These are phyloP conservation scores for Stercorarius parasiticus DNA, from an alignment of 2,113 vertebrate species.

Conservation along the genomic window DNA sequence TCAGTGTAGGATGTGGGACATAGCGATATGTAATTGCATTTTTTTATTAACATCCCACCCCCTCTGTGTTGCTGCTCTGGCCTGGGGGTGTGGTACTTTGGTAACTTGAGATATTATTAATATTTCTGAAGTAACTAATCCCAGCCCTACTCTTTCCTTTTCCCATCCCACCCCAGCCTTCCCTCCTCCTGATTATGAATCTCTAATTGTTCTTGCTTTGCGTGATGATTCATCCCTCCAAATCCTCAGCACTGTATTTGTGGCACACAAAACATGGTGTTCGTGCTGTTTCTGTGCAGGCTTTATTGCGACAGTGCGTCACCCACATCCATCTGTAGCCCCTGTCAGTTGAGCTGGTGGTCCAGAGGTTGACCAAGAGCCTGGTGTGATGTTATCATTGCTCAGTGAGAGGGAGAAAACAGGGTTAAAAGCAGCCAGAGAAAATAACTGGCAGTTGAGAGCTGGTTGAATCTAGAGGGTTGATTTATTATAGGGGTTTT, in stretches of 20 bases:
- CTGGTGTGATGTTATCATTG: accelerated
- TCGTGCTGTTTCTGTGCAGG: neutral
- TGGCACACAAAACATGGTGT: neutral
- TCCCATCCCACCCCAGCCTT: neutral
- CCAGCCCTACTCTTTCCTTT: neutral
- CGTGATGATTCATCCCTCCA: neutral
- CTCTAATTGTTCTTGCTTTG: neutral
- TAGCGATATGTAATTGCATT: accelerated
- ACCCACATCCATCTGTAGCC: neutral
- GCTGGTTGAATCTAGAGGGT: neutral
- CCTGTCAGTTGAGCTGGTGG: neutral
- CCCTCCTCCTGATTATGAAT: accelerated
- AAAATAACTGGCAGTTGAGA: neutral
- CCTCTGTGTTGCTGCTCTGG: accelerated
- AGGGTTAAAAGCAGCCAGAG: neutral
- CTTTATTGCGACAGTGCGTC: accelerated
- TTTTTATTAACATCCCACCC: neutral
- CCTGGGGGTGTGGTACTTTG: neutral
- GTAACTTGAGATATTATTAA: neutral
- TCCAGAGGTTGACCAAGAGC: neutral
- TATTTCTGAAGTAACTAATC: neutral
- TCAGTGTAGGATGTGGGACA: neutral
- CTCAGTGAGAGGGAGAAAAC: neutral
- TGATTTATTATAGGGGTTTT: neutral
- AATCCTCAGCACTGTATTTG: neutral